Evolutionary conservation across 1,140 invertebrate genomes (phyloP).

Genomic region (Forficula auricularia): DNA sequence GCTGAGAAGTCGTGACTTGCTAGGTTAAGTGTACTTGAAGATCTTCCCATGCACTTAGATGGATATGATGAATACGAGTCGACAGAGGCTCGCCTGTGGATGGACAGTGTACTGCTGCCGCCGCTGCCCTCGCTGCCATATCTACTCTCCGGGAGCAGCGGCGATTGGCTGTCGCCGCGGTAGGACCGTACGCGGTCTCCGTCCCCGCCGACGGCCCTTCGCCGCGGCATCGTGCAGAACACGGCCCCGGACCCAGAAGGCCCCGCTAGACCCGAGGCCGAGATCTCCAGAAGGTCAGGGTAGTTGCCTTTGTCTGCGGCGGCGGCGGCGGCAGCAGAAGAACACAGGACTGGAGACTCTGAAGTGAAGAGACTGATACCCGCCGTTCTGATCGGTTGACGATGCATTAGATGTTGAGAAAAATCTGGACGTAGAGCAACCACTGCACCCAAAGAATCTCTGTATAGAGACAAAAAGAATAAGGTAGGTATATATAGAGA

Average conservation of each 20-base stretch:
- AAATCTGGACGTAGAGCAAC: not conserved
- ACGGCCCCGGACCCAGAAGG: constrained; percentile 13
- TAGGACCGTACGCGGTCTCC: constrained; percentile 23
- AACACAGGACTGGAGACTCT: not conserved
- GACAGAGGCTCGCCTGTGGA: constrained; percentile 9
- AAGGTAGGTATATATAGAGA: too few species aligned
- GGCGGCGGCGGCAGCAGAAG: constrained; percentile 15
- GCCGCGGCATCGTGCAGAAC: constrained; percentile 41
- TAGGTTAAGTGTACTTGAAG: constrained; percentile 15
- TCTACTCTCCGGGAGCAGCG: constrained; percentile 34
- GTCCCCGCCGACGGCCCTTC: constrained; percentile 16
- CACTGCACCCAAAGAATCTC: too few species aligned
- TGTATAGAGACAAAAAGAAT: too few species aligned
- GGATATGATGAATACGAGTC: constrained; percentile 13
- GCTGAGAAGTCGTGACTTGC: not conserved
- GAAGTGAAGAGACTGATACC: constrained; percentile 8
- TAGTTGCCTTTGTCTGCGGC: constrained; percentile 34
- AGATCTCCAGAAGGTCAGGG: constrained; percentile 46
- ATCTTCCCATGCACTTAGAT: constrained; percentile 11
- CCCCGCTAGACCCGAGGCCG: constrained; percentile 14
- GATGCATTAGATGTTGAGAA: constrained; percentile 26
- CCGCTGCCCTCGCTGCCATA: constrained; percentile 26
- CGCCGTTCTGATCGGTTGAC: constrained; percentile 12
- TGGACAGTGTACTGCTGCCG: constrained; percentile 2
- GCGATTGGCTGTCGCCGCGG: constrained; percentile 45